These are phyloP conservation scores for Smutsia gigantea DNA, from an alignment of 2,797 vertebrate species.

Conservation along the genomic window DNA sequence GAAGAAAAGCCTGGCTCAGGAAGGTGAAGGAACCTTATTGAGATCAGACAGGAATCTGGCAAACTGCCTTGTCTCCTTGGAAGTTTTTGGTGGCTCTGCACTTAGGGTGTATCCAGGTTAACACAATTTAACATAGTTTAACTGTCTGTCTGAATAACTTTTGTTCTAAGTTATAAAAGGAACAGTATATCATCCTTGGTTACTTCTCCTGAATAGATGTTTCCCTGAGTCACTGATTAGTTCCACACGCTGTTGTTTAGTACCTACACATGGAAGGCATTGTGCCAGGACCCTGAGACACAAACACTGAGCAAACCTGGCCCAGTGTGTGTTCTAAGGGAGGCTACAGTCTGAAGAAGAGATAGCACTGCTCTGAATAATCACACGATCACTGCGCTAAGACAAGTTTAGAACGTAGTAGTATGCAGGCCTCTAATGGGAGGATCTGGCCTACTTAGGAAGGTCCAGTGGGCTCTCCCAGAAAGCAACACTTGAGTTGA, in stretches of 20 bases:
- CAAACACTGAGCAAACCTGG: neutral
- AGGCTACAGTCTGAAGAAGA: neutral
- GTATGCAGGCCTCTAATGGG: fast-evolving
- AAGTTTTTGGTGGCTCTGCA: neutral
- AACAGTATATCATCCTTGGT: too few species aligned
- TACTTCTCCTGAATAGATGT: neutral
- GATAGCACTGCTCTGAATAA: neutral
- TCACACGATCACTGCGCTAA: neutral
- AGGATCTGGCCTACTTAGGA: neutral
- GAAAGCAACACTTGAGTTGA: neutral
- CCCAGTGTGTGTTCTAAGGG: neutral
- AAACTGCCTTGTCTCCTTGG: neutral
- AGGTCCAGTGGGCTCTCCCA: neutral
- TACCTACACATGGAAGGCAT: neutral
- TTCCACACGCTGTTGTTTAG: neutral
- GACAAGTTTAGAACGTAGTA: neutral
- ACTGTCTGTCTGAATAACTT: neutral
- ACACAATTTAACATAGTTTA: too few species aligned
- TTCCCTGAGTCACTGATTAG: neutral
- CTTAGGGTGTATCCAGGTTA: neutral
- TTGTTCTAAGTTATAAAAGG: neutral
- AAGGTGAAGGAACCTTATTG: neutral
- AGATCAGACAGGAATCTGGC: neutral
- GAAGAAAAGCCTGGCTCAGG: neutral
- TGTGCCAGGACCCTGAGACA: neutral